Percentiles rank a stretch among this genome's conserved stretches.
phyloP scores from a whole-genome alignment of 2,113 vertebrate genomes.

The Blennius ocellaris region DNA sequence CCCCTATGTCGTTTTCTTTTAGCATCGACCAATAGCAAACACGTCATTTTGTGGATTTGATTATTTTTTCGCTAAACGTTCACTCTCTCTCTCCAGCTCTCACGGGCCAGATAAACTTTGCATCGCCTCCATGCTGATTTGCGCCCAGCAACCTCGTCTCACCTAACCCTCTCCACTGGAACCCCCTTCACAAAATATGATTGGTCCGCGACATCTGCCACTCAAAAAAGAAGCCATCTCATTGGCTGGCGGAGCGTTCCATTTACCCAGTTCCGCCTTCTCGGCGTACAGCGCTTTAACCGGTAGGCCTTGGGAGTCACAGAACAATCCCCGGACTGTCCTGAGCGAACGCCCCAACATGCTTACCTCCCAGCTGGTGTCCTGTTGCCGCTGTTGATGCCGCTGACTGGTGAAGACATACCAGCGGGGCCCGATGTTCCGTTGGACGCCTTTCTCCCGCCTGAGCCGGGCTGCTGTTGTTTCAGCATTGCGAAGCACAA shows the following conservation, averaged over 20 bases:
- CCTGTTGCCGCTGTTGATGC: conserved; percentile 77
- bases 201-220: conserved; percentile 45
- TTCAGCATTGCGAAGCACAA: conserved; percentile 82
- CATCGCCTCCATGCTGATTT: conserved; percentile 48
- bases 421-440: conserved; percentile 77
- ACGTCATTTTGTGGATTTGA: neutral
- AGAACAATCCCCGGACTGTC: conserved; percentile 73
- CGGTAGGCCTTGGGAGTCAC: conserved; percentile 78
- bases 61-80: neutral
- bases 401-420: conserved; percentile 78
- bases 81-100: neutral
- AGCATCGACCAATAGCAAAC: neutral
- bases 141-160: neutral
- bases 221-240: conserved; percentile 29
- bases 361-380: conserved; percentile 80
- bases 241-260: conserved; percentile 50
- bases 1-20: neutral
- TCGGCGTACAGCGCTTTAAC: conserved; percentile 67
- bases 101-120: conserved; percentile 60
- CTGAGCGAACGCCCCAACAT: neutral
- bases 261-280: conserved; percentile 65
- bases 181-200: conserved; percentile 11
- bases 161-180: conserved; percentile 39
- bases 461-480: conserved; percentile 78
- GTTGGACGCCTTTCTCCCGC: conserved; percentile 83